Evolutionary conservation across 2,797 vertebrate genomes (phyloP).

Genomic region (Anolis apletophallus): DNA sequence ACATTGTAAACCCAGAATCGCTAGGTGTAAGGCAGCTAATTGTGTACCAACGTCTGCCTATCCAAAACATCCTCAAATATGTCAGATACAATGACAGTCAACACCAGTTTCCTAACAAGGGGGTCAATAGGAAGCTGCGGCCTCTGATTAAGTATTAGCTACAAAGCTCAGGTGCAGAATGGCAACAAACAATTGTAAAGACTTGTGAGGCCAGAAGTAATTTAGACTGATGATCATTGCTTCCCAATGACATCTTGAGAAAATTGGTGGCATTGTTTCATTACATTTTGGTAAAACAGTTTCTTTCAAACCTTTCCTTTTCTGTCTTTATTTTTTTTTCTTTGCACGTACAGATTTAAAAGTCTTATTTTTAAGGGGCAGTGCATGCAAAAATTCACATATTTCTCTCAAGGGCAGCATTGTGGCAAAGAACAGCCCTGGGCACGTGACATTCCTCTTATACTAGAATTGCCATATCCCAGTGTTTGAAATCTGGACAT

Average conservation of each 20-base stretch:
- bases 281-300: constrained; percentile 21
- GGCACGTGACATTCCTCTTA: no score
- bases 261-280: constrained; percentile 40
- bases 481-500: no score
- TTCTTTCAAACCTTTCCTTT: constrained; percentile 31
- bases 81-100: constrained; percentile 56
- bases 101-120: constrained; percentile 49
- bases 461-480: no score
- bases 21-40: constrained; percentile 37
- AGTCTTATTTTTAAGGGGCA: background rate
- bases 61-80: constrained; percentile 57
- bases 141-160: constrained; percentile 47
- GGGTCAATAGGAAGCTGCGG: constrained; percentile 56
- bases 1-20: constrained; percentile 48
- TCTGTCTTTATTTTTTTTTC: constrained; percentile 40
- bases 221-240: constrained; percentile 26
- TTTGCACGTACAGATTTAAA: constrained; percentile 32
- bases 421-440: constrained; percentile 19
- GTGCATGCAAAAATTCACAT: no score
- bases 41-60: constrained; percentile 47
- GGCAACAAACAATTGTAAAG: constrained; percentile 42
- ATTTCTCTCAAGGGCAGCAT: background rate
- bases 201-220: constrained; percentile 38
- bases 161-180: constrained; percentile 31
- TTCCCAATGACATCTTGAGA: constrained; percentile 49